Percentiles rank a stretch among this genome's conserved stretches.
Conservation (phyloP, 2,888 invertebrate genomes). For the Ctena decussata region DNA sequence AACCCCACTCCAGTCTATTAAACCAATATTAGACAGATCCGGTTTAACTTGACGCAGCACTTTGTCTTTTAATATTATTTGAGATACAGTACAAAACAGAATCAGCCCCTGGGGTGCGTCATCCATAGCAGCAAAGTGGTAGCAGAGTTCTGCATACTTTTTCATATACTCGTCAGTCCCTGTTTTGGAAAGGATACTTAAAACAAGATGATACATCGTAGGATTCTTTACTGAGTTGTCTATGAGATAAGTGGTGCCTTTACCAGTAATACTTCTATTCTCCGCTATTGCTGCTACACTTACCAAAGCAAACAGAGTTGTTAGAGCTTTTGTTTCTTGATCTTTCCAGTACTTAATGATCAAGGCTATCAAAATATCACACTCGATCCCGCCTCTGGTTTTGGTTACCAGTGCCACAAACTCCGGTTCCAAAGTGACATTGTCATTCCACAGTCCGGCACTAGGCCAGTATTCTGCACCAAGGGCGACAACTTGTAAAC, state of each 20-base stretch:
- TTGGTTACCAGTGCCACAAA: slow-evolving; percentile 18
- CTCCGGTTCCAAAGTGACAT: neutral
- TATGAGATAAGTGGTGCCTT: slow-evolving; percentile 7
- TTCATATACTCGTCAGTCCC: slow-evolving; percentile 42
- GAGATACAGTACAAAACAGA: slow-evolving; percentile 25
- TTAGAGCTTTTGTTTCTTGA: slow-evolving; percentile 21
- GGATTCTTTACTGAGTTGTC: slow-evolving; percentile 16
- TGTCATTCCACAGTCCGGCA: slow-evolving; percentile 10
- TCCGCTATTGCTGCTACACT: slow-evolving; percentile 52
- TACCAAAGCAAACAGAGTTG: slow-evolving; percentile 33
- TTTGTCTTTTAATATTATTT: slow-evolving; percentile 19
- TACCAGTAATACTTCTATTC: slow-evolving; percentile 25
- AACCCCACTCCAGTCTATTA: slow-evolving; percentile 27
- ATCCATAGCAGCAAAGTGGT: slow-evolving; percentile 25
- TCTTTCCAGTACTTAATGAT: slow-evolving; percentile 45
- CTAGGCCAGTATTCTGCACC: slow-evolving; percentile 22
- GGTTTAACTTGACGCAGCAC: neutral
- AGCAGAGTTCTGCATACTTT: slow-evolving; percentile 13
- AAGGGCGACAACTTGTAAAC: slow-evolving; percentile 45
- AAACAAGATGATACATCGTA: slow-evolving; percentile 38
- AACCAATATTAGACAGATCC: neutral
- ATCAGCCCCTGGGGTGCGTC: slow-evolving; percentile 39
- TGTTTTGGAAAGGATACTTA: slow-evolving; percentile 27
- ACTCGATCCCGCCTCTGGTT: slow-evolving; percentile 10
- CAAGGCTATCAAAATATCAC: slow-evolving; percentile 30